These are phyloP conservation scores for Eriosoma lanigerum DNA, from an alignment of 1,140 invertebrate species.

Conservation along the genomic window DNA sequence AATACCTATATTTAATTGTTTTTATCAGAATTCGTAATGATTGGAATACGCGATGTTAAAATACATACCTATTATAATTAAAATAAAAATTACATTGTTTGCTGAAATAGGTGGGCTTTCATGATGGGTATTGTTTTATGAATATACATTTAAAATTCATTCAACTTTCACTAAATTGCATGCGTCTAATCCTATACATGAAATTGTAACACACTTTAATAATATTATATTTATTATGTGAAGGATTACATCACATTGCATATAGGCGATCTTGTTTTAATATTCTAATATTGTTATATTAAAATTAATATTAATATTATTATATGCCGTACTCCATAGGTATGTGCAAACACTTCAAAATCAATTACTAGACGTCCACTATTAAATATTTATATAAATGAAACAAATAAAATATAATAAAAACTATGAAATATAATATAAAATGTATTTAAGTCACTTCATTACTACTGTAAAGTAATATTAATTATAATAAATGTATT, in stretches of 20 bases:
- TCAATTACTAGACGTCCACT: neutral
- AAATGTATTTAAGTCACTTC: too few species aligned
- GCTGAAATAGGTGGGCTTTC: neutral
- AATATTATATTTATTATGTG: neutral
- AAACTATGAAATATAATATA: too few species aligned
- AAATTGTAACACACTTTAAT: neutral
- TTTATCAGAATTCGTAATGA: too few species aligned
- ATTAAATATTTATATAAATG: constrained; percentile 4
- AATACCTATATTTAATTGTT: too few species aligned
- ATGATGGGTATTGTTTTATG: neutral
- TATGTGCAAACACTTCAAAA: neutral
- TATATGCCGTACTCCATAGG: neutral
- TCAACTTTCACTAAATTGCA: constrained; percentile 24
- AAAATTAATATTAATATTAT: too few species aligned
- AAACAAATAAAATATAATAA: too few species aligned
- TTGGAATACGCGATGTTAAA: too few species aligned
- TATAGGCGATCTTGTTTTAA: constrained; percentile 47
- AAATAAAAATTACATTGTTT: too few species aligned
- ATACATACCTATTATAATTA: too few species aligned
- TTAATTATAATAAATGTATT: too few species aligned
- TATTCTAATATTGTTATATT: too few species aligned
- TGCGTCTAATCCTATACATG: neutral
- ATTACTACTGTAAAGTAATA: too few species aligned
- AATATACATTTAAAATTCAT: neutral
- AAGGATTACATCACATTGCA: neutral